A percentile compares a stretch with the other conserved stretches of the same genome.
phyloP scores from a whole-genome alignment of 1,140 invertebrate genomes.

The Platyscapa corneri region DNA sequence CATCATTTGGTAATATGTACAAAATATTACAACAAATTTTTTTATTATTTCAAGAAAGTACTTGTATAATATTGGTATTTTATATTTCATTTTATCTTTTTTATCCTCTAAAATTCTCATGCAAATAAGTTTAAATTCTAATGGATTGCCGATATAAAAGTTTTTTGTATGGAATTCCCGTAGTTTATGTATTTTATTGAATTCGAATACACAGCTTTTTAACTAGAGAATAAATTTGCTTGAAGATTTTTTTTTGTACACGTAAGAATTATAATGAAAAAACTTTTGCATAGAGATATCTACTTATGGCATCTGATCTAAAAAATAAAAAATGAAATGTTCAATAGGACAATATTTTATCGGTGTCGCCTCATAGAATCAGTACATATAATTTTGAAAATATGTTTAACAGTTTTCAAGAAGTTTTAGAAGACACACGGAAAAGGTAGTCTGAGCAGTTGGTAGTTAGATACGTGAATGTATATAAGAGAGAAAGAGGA shows the following conservation, averaged over 20 bases:
- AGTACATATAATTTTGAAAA: neutral
- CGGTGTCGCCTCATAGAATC: too few relatives aligned
- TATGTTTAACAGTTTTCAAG: neutral
- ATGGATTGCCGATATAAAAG: neutral
- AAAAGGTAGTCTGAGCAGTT: neutral
- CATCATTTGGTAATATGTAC: too few relatives aligned
- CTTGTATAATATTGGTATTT: too few relatives aligned
- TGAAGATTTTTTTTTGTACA: neutral
- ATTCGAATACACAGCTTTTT: neutral
- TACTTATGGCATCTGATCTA: neutral
- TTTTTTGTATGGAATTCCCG: neutral
- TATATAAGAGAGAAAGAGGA: slow-evolving; percentile 4
- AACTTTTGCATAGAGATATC: neutral
- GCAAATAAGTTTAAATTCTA: neutral
- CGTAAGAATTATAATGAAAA: neutral
- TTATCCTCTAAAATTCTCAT: too few relatives aligned
- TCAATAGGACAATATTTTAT: neutral
- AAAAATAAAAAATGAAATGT: too few relatives aligned
- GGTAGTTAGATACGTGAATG: neutral
- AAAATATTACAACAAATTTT: too few relatives aligned
- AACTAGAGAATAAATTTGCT: neutral
- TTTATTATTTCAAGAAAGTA: too few relatives aligned
- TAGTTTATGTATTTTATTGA: neutral
- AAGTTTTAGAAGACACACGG: neutral
- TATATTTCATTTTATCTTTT: too few relatives aligned